These are phyloP conservation scores for Atrina japonica DNA, from an alignment of 2,888 invertebrate genomes.

Conservation along the genomic window DNA sequence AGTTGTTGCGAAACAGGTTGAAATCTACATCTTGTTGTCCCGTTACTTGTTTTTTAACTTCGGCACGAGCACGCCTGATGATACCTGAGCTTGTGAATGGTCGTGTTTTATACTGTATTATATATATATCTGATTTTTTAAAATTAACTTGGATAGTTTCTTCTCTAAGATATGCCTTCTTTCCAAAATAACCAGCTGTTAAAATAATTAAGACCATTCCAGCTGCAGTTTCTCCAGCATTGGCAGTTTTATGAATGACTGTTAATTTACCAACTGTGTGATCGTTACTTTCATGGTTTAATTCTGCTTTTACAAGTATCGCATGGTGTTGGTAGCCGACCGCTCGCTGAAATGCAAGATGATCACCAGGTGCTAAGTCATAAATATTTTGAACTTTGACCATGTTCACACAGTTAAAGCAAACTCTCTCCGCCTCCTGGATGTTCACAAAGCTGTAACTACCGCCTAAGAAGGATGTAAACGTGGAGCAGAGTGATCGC, in stretches of 20 bases:
- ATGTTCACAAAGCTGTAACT: conserved; percentile 9
- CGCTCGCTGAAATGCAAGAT: not conserved
- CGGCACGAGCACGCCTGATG: conserved; percentile 2
- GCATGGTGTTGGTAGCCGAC: conserved; percentile 19
- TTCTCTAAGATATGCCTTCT: conserved; percentile 8
- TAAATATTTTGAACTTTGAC: not conserved
- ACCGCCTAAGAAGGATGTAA: not conserved
- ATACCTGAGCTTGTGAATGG: conserved; percentile 14
- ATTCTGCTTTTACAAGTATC: conserved; percentile 1
- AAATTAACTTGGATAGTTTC: conserved; percentile 6
- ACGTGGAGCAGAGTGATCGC: too few species aligned
- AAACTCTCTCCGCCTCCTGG: conserved; percentile 6
- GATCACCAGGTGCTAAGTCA: conserved; percentile 1
- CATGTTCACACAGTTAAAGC: conserved; percentile 14
- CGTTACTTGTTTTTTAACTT: not conserved
- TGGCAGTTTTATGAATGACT: conserved; percentile 16
- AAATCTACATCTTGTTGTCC: not conserved
- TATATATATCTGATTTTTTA: conserved; percentile 5
- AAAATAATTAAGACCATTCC: conserved; percentile 7
- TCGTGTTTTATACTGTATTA: conserved; percentile 10
- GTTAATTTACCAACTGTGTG: not conserved
- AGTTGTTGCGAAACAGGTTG: conserved; percentile 1
- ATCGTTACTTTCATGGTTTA: not conserved
- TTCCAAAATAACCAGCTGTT: not conserved
- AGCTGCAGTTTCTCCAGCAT: not conserved